phyloP scores from a whole-genome alignment of 2,113 vertebrate genomes.

The Thamnaconus septentrionalis region DNA sequence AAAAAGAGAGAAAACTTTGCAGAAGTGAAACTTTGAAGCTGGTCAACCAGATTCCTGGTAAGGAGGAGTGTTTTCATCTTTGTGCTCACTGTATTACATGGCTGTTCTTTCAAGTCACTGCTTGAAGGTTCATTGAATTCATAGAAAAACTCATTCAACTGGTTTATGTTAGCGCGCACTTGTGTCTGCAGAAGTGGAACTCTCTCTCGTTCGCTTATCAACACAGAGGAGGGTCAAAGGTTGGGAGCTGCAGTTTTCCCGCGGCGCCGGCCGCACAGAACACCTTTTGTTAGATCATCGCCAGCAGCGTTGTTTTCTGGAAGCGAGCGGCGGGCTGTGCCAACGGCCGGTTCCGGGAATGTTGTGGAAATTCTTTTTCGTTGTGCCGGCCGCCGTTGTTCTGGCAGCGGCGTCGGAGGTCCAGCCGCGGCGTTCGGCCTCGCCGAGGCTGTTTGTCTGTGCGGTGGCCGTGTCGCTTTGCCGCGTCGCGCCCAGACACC shows the following conservation, averaged over 20 bases:
- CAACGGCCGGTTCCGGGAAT: too few relatives aligned
- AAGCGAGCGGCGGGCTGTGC: constrained; percentile 29
- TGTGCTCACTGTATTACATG: too few relatives aligned
- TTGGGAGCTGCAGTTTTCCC: background rate
- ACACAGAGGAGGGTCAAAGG: constrained; percentile 15
- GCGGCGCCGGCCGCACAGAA: background rate
- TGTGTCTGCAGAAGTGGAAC: too few relatives aligned
- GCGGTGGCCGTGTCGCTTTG: constrained; percentile 12
- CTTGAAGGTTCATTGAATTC: too few relatives aligned
- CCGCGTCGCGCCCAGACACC: constrained; percentile 35
- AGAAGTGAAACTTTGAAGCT: too few relatives aligned
- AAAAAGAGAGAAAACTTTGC: too few relatives aligned
- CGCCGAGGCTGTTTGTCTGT: constrained; percentile 23
- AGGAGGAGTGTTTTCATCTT: too few relatives aligned
- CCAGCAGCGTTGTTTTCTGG: background rate
- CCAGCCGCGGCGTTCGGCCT: constrained; percentile 36
- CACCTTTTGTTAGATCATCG: background rate
- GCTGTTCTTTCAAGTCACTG: too few relatives aligned
- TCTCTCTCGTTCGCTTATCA: too few relatives aligned
- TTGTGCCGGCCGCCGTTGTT: background rate
- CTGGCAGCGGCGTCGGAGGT: background rate
- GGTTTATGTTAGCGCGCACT: too few relatives aligned
- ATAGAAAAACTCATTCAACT: too few relatives aligned
- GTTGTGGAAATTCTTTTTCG: constrained; percentile 44
- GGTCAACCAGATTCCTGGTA: too few relatives aligned